A percentile compares a stretch with the other conserved stretches of the same genome.
phyloP scores from a whole-genome alignment of 2,888 invertebrate genomes.

The Encarsia formosa region DNA sequence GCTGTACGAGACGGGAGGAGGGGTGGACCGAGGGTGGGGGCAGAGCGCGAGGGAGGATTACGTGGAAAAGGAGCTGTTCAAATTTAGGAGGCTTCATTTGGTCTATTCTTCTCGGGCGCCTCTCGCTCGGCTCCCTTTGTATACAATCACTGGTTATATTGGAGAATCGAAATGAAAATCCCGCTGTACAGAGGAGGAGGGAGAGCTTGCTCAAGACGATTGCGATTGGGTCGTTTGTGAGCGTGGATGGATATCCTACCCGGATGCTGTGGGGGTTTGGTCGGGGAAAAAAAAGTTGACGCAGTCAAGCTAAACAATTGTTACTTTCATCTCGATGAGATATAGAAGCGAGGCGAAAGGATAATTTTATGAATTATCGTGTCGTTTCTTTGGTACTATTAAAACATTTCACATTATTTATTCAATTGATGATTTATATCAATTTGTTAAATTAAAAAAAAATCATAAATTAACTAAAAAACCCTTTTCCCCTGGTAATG shows the following conservation, averaged over 20 bases:
- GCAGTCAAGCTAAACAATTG: conserved; percentile 26
- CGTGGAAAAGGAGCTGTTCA: conserved; percentile 28
- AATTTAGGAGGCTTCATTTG: conserved; percentile 50
- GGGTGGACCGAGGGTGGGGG: conserved; percentile 8
- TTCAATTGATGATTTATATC: too few relatives aligned
- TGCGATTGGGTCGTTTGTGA: background rate
- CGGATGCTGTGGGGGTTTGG: conserved; percentile 21
- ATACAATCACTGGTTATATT: too few relatives aligned
- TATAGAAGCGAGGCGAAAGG: too few relatives aligned
- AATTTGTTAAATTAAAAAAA: too few relatives aligned
- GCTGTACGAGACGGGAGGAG: conserved; percentile 37
- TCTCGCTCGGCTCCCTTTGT: conserved; percentile 18
- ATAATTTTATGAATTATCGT: too few relatives aligned
- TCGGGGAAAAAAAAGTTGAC: conserved; percentile 24
- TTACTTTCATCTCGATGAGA: conserved; percentile 19
- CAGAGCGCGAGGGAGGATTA: conserved; percentile 3
- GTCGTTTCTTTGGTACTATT: too few relatives aligned
- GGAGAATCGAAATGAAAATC: too few relatives aligned
- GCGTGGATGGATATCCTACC: conserved; percentile 13
- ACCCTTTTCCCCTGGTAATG: too few relatives aligned
- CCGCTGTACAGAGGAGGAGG: too few relatives aligned
- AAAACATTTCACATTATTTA: too few relatives aligned
- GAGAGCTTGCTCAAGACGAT: too few relatives aligned
- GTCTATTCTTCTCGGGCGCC: conserved; percentile 41
- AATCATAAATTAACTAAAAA: too few relatives aligned